Evolutionary conservation across 2,888 invertebrate species (phyloP).

Genomic region (Molorchus minor): DNA sequence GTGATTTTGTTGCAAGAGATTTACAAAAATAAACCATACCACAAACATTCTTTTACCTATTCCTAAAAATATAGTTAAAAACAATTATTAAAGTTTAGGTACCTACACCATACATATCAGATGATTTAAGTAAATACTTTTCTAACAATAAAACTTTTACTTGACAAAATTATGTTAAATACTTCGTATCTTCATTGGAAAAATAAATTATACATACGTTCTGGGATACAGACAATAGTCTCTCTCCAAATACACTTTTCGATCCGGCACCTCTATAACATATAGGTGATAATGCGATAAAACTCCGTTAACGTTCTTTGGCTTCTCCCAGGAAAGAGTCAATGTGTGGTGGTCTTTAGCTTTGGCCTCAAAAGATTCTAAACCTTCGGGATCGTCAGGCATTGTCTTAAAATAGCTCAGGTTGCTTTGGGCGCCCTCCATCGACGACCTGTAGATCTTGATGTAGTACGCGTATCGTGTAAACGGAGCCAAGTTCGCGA

Average conservation of each 20-base stretch:
- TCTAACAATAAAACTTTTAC: not conserved
- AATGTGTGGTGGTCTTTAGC: constrained; percentile 57
- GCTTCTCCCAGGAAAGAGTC: constrained; percentile 69
- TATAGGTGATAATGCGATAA: constrained; percentile 54
- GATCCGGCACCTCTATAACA: constrained; percentile 26
- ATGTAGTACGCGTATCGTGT: constrained; percentile 80
- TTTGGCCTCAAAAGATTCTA: constrained; percentile 47
- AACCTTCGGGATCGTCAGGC: constrained; percentile 66
- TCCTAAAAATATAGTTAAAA: too few relatives aligned
- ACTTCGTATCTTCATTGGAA: not conserved
- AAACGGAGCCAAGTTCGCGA: constrained; percentile 69
- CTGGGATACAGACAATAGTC: constrained; percentile 39
- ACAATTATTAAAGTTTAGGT: too few relatives aligned
- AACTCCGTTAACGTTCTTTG: constrained; percentile 59
- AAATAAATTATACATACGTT: constrained; percentile 31
- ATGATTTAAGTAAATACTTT: too few relatives aligned
- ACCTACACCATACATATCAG: too few relatives aligned
- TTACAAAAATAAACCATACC: too few relatives aligned
- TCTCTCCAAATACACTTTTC: constrained; percentile 26
- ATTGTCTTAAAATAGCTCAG: constrained; percentile 73
- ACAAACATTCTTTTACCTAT: too few relatives aligned
- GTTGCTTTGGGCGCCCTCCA: constrained; percentile 70
- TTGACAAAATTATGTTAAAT: not conserved
- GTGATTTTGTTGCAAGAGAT: too few relatives aligned
- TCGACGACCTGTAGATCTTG: constrained; percentile 61